These are phyloP conservation scores for Synchiropus splendidus DNA, from an alignment of 2,113 vertebrate species.

Conservation along the genomic window DNA sequence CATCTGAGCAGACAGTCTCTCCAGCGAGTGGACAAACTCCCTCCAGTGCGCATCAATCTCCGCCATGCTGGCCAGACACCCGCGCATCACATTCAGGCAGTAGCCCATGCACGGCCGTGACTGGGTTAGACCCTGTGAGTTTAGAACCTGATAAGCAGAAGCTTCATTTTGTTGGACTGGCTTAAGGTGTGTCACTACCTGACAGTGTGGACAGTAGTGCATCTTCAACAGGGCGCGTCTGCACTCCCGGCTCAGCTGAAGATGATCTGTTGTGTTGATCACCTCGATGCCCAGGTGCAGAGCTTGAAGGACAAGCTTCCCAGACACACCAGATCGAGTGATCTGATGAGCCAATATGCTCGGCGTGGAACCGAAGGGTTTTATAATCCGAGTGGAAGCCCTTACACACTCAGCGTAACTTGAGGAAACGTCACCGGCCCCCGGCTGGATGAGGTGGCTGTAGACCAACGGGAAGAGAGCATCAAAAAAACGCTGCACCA, in stretches of 20 bases:
- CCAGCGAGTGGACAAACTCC: conserved; percentile 73
- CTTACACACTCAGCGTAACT: conserved; percentile 73
- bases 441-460: conserved; percentile 67
- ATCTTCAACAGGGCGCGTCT: conserved; percentile 74
- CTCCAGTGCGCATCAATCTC: conserved; percentile 81
- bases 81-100: conserved; percentile 79
- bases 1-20: conserved; percentile 71
- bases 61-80: conserved; percentile 76
- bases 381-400: conserved; percentile 48
- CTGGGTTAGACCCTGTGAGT: conserved; percentile 57
- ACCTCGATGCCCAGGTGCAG: conserved; percentile 84
- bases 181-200: conserved; percentile 35
- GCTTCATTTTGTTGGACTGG: conserved; percentile 17
- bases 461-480: conserved; percentile 79
- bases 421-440: conserved; percentile 47
- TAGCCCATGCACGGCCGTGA: conserved; percentile 83
- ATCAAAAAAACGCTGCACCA: conserved; percentile 79
- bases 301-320: conserved; percentile 74
- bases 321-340: conserved; percentile 59
- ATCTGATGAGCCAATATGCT: conserved; percentile 61
- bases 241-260: conserved; percentile 76
- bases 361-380: conserved; percentile 67
- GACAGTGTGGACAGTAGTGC: conserved; percentile 80
- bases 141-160: conserved; percentile 8
- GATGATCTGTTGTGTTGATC: conserved; percentile 84